phyloP scores from a whole-genome alignment of 2,113 vertebrate species.

The Pao palembangensis region DNA sequence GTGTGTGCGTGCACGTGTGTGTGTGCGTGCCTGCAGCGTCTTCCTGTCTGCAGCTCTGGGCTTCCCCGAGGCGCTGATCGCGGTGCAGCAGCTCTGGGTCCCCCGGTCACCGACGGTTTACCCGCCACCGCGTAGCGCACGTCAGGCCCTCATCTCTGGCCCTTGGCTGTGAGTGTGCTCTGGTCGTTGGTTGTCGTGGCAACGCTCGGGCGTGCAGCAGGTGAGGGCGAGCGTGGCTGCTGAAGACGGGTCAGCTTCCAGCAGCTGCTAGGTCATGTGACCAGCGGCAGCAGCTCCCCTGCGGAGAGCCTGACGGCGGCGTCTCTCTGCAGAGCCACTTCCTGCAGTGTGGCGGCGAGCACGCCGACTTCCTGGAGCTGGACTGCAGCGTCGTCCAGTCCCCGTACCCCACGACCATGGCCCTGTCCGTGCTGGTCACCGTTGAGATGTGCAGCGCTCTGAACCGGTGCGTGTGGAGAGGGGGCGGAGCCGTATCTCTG shows the following conservation, averaged over 20 bases:
- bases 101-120: too few species aligned
- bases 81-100: too few species aligned
- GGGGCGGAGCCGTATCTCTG: neutral
- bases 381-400: slow-evolving; percentile 94
- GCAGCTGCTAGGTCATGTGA: slow-evolving; percentile 83
- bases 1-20: neutral
- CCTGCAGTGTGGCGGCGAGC: slow-evolving; percentile 92
- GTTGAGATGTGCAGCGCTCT: slow-evolving; percentile 98
- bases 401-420: slow-evolving; percentile 98
- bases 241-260: slow-evolving; percentile 92
- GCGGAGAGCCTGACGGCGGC: too few species aligned
- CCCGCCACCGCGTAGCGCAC: too few species aligned
- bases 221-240: too few species aligned
- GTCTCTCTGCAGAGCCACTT: slow-evolving; percentile 84
- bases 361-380: slow-evolving; percentile 83
- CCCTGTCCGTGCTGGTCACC: slow-evolving; percentile 94
- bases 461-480: too few species aligned
- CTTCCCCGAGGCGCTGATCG: neutral
- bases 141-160: too few species aligned
- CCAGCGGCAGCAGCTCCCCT: neutral
- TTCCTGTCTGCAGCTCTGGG: neutral
- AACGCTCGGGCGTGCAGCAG: too few species aligned
- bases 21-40: neutral
- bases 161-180: slow-evolving; percentile 74
- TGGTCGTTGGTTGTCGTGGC: too few species aligned